Evolutionary conservation across 2,797 vertebrate genomes (phyloP), one percentile per base, ranked within the genome.

Genomic region (Mus minutoides): DNA sequence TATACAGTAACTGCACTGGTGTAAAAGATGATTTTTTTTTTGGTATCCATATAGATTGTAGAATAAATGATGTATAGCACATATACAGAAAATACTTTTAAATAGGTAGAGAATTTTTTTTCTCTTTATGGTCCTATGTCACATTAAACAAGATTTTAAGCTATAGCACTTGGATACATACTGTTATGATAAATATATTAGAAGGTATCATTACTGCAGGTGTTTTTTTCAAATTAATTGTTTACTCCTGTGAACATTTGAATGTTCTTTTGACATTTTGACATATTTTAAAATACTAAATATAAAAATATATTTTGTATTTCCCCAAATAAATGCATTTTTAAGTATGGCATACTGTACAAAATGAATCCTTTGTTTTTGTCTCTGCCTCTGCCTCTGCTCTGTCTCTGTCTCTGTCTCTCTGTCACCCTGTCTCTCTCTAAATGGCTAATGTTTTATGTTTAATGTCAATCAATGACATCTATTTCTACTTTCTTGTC

Each of bases 401-500:
- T 62, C 76, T 64, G 3, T 46, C 54, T 46, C 0, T 43, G 3
- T 58, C 34, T 24, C 34, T 58, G 2, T 37, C 6, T 29, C 6
- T 80, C 52, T 24, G 31, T 54, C 9, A n/a, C 2, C 21, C 49
- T n/a, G 4, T 52, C 34, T 24, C 52, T 58, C 6, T 43, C 14
- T 82, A 64, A 76, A 67, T 85, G 10, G 26, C n/a, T 31, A 84
- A 22, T 54, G 0, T 95, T 95, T 94, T 49, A 49, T 49, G 46
- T 49, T 49, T 80, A 58, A 56, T 94, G 31, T 67, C n/a, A 77
- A n/a, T 90, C 6, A 58, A 77, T 91, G 77, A 94, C 91, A 89
- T 79, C 60, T 69, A 13, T 21, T 92, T 94, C 4, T 95, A 94
- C 95, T 94, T 91, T 8, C 58, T 92, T 76, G 13, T 80, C 19